A percentile compares a stretch with the other conserved stretches of the same genome.
Evolutionary conservation across 2,113 vertebrate species (phyloP).

Genomic region (Sapayoa aenigma): DNA sequence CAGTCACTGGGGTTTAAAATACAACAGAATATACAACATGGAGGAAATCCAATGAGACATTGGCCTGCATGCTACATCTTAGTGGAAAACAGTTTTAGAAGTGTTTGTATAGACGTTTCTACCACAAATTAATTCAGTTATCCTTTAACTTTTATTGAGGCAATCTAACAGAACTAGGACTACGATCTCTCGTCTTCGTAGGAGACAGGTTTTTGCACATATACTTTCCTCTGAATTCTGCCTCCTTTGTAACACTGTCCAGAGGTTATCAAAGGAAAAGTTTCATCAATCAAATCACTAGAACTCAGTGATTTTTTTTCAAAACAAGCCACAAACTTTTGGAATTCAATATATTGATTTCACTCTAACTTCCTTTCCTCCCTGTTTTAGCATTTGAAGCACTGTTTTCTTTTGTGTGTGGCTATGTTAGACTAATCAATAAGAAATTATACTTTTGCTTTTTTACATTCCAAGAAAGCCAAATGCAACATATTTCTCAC

Average conservation of each 20-base stretch:
- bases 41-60: background rate
- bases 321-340: background rate
- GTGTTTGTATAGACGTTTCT: background rate
- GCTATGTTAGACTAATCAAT: slow-evolving; percentile 65
- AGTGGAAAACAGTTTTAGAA: background rate
- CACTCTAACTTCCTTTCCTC: slow-evolving; percentile 34
- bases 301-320: background rate
- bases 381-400: slow-evolving; percentile 58
- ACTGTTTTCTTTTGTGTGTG: slow-evolving; percentile 50
- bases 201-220: background rate
- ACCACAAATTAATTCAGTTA: background rate
- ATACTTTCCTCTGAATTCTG: background rate
- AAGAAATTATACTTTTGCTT: slow-evolving; percentile 66
- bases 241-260: background rate
- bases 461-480: slow-evolving; percentile 55
- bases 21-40: background rate
- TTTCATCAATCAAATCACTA: slow-evolving; percentile 18
- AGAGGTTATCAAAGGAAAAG: background rate
- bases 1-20: background rate
- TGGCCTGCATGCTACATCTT: background rate
- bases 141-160: background rate
- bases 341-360: slow-evolving; percentile 46
- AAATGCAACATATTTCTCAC: slow-evolving; percentile 60
- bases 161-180: background rate
- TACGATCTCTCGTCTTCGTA: background rate